Evolutionary conservation across 2,113 vertebrate species (phyloP).

Genomic region (Alaudala cheleensis): DNA sequence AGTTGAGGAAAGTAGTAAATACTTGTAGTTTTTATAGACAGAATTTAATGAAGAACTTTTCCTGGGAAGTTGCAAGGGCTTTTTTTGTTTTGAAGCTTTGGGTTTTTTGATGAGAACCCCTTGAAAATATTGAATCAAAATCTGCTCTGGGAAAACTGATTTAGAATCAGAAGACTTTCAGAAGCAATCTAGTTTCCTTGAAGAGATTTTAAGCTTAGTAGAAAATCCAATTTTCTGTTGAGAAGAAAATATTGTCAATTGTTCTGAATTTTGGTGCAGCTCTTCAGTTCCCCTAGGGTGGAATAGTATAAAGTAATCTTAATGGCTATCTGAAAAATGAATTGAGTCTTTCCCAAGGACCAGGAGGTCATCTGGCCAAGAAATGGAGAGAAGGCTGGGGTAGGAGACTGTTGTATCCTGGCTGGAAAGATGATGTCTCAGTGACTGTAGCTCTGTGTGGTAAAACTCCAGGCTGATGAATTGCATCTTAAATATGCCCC

Average conservation of each 20-base stretch:
- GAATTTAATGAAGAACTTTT: neutral
- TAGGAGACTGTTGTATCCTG: neutral
- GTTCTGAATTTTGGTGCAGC: neutral
- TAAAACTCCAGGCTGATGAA: neutral
- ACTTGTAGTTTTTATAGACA: neutral
- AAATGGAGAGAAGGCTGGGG: neutral
- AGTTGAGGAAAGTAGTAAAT: neutral
- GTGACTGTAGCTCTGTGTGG: neutral
- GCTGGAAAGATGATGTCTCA: neutral
- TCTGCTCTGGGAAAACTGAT: constrained; percentile 11
- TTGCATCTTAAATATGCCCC: constrained; percentile 13
- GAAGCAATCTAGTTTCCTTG: constrained; percentile 17
- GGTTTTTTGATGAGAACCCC: neutral
- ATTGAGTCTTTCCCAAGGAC: neutral
- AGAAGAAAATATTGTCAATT: neutral
- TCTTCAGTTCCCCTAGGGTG: neutral
- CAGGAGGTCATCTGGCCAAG: neutral
- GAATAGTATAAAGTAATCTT: neutral
- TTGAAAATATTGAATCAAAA: neutral
- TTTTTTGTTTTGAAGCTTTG: neutral
- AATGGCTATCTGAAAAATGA: neutral
- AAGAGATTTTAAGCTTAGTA: constrained; percentile 41
- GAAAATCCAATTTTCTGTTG: constrained; percentile 40
- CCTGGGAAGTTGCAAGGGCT: neutral
- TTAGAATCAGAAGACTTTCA: constrained; percentile 11